These are phyloP conservation scores for Portunus trituberculatus DNA, from an alignment of 1,140 invertebrate genomes.

Conservation along the genomic window DNA sequence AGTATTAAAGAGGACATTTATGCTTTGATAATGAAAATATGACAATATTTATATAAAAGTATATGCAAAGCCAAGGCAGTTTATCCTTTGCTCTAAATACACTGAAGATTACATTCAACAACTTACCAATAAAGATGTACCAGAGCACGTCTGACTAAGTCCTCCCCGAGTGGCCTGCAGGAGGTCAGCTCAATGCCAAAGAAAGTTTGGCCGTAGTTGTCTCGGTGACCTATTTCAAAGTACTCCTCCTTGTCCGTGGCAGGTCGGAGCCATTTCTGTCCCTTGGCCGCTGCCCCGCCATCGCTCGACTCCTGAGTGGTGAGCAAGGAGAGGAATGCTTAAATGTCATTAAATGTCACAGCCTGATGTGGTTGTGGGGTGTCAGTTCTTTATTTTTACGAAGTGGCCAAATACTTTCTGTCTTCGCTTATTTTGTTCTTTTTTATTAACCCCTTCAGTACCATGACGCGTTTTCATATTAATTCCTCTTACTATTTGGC, in stretches of 20 bases:
- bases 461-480: no score
- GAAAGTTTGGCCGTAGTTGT: neutral
- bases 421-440: neutral
- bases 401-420: neutral
- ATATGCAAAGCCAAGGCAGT: no score
- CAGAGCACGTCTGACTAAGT: conserved; percentile 12
- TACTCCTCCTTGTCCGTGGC: conserved; percentile 40
- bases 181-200: conserved; percentile 1
- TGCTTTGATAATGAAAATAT: no score
- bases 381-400: neutral
- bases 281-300: neutral
- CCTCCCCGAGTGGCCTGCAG: neutral
- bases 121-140: conserved; percentile 41
- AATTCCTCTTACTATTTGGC: no score
- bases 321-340: neutral
- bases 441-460: no score
- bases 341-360: neutral
- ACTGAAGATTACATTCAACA: no score
- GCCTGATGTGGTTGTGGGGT: neutral
- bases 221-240: conserved; percentile 32
- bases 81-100: neutral
- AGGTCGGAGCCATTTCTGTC: neutral
- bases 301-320: neutral
- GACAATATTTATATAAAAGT: no score
- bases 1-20: no score